Base-by-base conservation (phyloP, 2,888 invertebrate genomes). In the Meteorus colon region DNA sequence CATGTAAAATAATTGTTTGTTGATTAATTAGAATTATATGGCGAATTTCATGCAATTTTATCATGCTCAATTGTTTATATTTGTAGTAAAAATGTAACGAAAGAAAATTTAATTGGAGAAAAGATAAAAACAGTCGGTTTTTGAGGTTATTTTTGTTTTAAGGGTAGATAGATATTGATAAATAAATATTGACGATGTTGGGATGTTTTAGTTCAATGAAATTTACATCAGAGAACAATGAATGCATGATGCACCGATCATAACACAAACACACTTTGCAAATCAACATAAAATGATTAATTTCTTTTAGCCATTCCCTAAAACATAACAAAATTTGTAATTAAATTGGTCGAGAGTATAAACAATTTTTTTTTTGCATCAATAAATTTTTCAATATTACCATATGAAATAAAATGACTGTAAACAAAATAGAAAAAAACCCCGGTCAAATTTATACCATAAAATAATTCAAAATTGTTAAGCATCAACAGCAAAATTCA, bases 181-280 rank as follows among this genome's bases (percentile, higher is more conserved):
- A 62, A 16, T 24, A 24, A 24, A 24, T 24, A 62, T 29, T 29
- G 6, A 63, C 3, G 5, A 14, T 31, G 12, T 16, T 12, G 63
- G 34, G 12, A 10, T 3, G 14, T 31, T 24, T 14, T 31, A 2
- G 5, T 34, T 34, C 12, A n/a, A 4, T 31, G 16, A 48, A n/a
- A n/a, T 29, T 63, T 34, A 27, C 12, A n/a, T 12, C 14, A 34
- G 16, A 10, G 31, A 63, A 34, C 65, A 65, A 41, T 16, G 19
- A 10, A 27, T 34, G 8, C 41, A 65, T 65, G 65, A 65, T 65
- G 65, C 65, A 65, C 65, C 65, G 65, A 65, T 65, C 19, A 65
- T 37, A 10, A 65, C 41, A 65, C 19, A 37, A 37, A 12, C n/a
- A 37, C 37, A 37, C 12, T 31, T 12, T 2, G 29, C 31, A 3